Conservation (phyloP, 2,113 vertebrate genomes). For the Telmatochromis sp. region DNA sequence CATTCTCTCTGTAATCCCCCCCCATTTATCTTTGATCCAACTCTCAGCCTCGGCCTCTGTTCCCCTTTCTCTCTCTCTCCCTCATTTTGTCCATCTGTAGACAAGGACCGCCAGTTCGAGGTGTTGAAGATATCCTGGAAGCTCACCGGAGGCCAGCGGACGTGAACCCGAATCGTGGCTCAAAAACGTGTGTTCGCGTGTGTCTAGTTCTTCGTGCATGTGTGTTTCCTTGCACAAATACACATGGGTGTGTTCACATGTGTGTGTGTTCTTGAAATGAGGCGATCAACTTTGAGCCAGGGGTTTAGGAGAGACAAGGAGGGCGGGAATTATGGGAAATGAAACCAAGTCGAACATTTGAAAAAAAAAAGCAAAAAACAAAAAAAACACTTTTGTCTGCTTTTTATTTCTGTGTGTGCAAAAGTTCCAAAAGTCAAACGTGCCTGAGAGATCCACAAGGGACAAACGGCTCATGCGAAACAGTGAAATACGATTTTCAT, state of each 20-base stretch:
- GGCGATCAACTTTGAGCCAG: constrained; percentile 12
- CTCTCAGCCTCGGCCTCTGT: neutral
- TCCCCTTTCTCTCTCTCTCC: neutral
- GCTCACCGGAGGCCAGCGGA: neutral
- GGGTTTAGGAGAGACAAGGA: constrained; percentile 17
- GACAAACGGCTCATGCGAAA: neutral
- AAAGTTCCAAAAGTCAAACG: neutral
- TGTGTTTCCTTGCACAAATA: neutral
- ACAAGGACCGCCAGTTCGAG: neutral
- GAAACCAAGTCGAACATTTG: constrained; percentile 39
- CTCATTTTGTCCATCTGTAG: neutral
- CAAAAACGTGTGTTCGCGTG: neutral
- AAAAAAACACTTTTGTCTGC: neutral
- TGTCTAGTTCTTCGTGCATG: neutral
- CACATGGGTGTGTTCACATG: neutral
- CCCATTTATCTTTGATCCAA: neutral
- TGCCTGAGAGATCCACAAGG: constrained; percentile 2
- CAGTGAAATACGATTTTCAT: neutral
- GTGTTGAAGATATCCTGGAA: constrained; percentile 42
- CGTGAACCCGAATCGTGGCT: neutral
- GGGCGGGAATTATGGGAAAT: constrained; percentile 60
- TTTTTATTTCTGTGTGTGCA: neutral
- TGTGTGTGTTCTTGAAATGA: neutral
- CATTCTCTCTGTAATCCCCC: neutral
- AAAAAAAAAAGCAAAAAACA: neutral